Base-by-base conservation (phyloP, 2,113 vertebrate species). In the Podiceps cristatus region DNA sequence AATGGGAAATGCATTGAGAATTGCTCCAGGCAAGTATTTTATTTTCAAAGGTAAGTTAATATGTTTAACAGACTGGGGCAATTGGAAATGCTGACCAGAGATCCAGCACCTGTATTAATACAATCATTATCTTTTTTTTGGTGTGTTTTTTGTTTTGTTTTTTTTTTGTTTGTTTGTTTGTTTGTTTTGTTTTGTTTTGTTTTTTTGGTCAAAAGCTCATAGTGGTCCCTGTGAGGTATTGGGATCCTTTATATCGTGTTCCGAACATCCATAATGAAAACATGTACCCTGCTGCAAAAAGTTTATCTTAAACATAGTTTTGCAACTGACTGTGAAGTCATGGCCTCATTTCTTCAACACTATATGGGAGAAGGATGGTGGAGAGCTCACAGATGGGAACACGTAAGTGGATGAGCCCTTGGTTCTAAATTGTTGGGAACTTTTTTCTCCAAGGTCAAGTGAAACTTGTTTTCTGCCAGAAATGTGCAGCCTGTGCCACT, bases 381-480 rank as follows among this genome's bases (percentile, higher is more conserved):
- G 37, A n/a, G 25, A 76, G 7, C 27, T 73, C 58, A 11, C 28
- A 47, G 40, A 15, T 53, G n/a, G 72, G 77, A 80, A 69, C 12
- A 28, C 5, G 7, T 2, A 76, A 1, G 10, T 0, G 13, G 67
- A 25, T 75, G 31, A 73, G 40, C 19, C 49, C 7, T 76, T 62
- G 23, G 31, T 31, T 95, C 86, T 75, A 55, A 81, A 83, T 47
- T 79, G 8, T 53, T 47, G 47, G 56, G 29, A 86, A 89, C 13
- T 74, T 82, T 77, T 93, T 90, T 75, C 68, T 96, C 42, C 42
- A 92, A 97, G 97, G 73, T 93, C 90, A 90, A 13, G 23, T 16
- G 78, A 44, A 87, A 37, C 8, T 73, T 93, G 3, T 11, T 89
- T 55, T 75, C 44, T 89, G 80, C 33, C 79, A 68, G 81, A 83